Conservation (phyloP, 2,113 vertebrate species). For the Ceyx cyanopectus region DNA sequence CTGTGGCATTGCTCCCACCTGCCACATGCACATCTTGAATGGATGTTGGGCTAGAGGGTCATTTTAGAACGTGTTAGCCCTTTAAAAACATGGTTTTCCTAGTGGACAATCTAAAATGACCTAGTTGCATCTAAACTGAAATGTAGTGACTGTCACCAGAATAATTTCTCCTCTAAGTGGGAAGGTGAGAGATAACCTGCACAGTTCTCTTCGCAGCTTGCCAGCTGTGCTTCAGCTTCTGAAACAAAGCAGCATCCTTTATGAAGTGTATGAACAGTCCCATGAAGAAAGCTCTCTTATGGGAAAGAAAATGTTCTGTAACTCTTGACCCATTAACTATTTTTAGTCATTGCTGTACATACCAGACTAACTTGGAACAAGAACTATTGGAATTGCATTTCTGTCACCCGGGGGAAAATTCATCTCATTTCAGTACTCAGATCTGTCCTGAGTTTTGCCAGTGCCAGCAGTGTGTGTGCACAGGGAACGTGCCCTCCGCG, state of each 20-base stretch:
- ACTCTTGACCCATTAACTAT: conserved; percentile 1
- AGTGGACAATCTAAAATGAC: background rate
- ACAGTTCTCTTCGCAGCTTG: background rate
- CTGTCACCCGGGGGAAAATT: background rate
- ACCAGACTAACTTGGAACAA: conserved; percentile 1
- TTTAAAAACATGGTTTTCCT: background rate
- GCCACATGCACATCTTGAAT: background rate
- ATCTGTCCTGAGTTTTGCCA: too few relatives aligned
- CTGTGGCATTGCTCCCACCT: background rate
- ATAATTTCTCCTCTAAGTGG: background rate
- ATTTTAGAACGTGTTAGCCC: background rate
- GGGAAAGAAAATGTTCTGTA: background rate
- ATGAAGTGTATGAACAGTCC: background rate
- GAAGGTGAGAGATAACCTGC: background rate
- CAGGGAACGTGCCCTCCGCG: background rate
- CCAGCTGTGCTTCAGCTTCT: background rate
- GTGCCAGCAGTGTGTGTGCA: background rate
- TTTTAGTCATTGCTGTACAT: conserved; percentile 20
- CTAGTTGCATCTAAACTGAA: background rate
- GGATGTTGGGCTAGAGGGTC: background rate
- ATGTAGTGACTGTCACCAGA: background rate
- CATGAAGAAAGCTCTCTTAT: background rate
- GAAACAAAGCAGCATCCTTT: background rate
- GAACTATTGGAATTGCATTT: background rate
- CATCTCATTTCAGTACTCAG: too few relatives aligned